phyloP scores from a whole-genome alignment of 2,888 invertebrate genomes.

The Anticlea derivata region DNA sequence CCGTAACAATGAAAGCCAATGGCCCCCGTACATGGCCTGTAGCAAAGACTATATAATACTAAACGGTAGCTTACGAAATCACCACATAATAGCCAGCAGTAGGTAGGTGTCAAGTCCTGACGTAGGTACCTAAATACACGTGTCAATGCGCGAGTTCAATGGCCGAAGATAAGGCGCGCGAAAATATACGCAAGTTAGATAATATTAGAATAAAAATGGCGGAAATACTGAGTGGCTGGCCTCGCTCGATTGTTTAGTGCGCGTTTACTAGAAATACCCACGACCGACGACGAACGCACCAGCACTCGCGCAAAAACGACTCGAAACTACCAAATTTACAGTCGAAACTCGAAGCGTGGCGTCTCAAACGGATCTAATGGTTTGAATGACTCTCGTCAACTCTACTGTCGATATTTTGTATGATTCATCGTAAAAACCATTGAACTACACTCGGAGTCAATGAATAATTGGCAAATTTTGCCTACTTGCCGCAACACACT shows the following conservation, averaged over 20 bases:
- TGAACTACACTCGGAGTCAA: neutral
- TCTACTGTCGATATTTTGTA: no score
- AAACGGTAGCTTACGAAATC: slow-evolving; percentile 20
- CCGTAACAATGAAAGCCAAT: slow-evolving; percentile 15
- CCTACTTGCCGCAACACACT: neutral
- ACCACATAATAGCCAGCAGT: slow-evolving; percentile 2
- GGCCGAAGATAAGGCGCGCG: slow-evolving; percentile 73
- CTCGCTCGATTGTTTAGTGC: slow-evolving; percentile 42
- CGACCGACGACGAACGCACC: slow-evolving; percentile 26
- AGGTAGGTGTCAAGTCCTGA: slow-evolving; percentile 4
- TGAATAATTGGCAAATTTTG: neutral
- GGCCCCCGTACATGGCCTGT: slow-evolving; percentile 2
- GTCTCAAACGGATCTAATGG: neutral
- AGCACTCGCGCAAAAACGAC: slow-evolving; percentile 23
- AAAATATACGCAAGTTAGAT: slow-evolving; percentile 73
- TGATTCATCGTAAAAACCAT: neutral
- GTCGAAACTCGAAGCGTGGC: neutral
- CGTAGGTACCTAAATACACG: slow-evolving; percentile 42
- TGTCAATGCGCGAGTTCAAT: slow-evolving; percentile 56
- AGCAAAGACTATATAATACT: no score
- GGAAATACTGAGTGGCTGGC: slow-evolving; percentile 47
- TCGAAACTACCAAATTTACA: neutral
- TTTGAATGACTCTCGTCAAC: neutral
- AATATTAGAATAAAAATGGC: slow-evolving; percentile 75
- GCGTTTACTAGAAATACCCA: slow-evolving; percentile 38